Evolutionary conservation across 2,888 invertebrate genomes (phyloP), one percentile per base, ranked within the genome.

Genomic region (Tetragnatha montana): DNA sequence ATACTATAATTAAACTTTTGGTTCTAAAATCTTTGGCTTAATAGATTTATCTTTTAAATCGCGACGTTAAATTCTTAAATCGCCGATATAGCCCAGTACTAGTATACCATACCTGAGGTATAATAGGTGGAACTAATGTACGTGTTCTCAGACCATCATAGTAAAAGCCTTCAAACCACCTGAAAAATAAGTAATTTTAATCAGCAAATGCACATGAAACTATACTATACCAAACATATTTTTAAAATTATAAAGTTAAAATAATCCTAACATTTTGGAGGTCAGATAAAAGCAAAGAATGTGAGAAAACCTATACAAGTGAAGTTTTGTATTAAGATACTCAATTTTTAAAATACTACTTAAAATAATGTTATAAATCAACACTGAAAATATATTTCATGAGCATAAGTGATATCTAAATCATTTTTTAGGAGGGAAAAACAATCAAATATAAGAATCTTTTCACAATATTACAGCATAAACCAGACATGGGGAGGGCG

Each of bases 101-200:
- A 75, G n/a, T 21, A 10, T 60, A 17, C 84, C 92, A 93, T 92
- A 95, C 94, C 84, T 92, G 95, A 12, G 99, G 99, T 92, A 96
- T 95, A 92, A 99, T 98, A 0, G 99, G 99, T 3, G 99, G 98
- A 85, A 96, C 96, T 71, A 99, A 94, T 0, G 97, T 97, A 92
- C 97, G 95, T 92, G 96, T 96, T 91, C 97, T 95, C 22, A 99
- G 94, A 47, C 98, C 98, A 94, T 98, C 98, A 98, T 99, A 99
- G 94, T 99, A 98, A 94, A 99, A 99, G 80, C 98, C 98, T 93
- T 99, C 99, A 94, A 99, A 99, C 99, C 99, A 99, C 94, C 98
- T 98, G 93, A 1, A 87, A 76, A 73, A 60, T 80, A 8, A 17
- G 8, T 81, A 69, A 12, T 80, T 69, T 7, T n/a, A 21, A 80